Evolutionary conservation across 2,797 vertebrate species (phyloP), one percentile per base, ranked within the genome.

Genomic region (Delichon dasypus): DNA sequence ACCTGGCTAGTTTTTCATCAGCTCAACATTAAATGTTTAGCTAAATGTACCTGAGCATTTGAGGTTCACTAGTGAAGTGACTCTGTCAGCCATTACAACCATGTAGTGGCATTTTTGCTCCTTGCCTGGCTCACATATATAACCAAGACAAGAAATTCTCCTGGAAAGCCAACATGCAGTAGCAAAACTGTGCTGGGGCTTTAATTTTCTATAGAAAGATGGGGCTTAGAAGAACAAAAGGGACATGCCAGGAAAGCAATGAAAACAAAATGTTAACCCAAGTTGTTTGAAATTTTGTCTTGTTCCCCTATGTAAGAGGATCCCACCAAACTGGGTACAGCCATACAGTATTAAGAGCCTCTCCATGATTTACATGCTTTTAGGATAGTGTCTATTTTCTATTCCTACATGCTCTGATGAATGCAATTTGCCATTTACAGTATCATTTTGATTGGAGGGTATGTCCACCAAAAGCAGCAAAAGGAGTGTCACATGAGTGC

Each of bases 351-450:
- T 42, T 18, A 76, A 67, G 14, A 36, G 17, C 5, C 3, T 66
- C 32, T 74, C n/a, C 18, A 3, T 3, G 23, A 71, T 67, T 54
- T n/a, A 50, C 16, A 15, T 23, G 16, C 29, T 77, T 83, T 80
- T 47, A 57, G n/a, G 13, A 74, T 50, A 25, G 25, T 26, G 22
- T 57, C 36, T 60, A 5, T 45, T 87, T 4, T 3, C 36, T 84
- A 30, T 47, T 79, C 42, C 54, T 89, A 14, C 8, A n/a, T 19
- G 13, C 11, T 67, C 40, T 77, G 64, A 65, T 14, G 18, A 79
- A 4, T 0, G 0, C 13, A 60, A 40, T 74, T 87, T 76, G 3
- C 38, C 14, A 14, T 53, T 40, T 64, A 16, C 65, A 23, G 4
- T n/a, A 23, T 60, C 19, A 9, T 85, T 87, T 77, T 34, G 10